A percentile compares a stretch with the other conserved stretches of the same genome.
Evolutionary conservation across 2,113 vertebrate species (phyloP).

Genomic region (Brachirus orientalis): DNA sequence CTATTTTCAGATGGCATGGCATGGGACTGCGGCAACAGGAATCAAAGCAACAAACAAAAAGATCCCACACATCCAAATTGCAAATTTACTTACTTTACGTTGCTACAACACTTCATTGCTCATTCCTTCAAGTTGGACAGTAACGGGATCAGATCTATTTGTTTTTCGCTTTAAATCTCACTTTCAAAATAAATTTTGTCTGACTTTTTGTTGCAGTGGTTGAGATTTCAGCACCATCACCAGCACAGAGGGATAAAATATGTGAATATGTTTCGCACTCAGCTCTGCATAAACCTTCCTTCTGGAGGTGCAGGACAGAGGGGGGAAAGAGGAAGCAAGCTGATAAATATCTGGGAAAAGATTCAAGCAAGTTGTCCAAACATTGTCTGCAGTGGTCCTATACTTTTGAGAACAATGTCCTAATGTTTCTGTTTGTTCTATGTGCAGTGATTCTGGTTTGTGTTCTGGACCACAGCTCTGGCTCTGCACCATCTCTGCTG

Average conservation of each 20-base stretch:
- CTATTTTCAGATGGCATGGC: no score
- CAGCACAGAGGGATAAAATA: constrained; percentile 17
- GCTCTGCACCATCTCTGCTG: constrained; percentile 15
- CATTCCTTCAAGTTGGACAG: no score
- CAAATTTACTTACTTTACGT: no score
- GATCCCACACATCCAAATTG: no score
- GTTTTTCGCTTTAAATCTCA: background rate
- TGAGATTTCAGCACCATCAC: constrained; percentile 39
- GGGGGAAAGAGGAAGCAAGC: constrained; percentile 18
- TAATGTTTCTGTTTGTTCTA: constrained; percentile 57
- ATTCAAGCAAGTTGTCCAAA: constrained; percentile 70
- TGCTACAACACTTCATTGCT: no score
- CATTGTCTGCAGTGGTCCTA: constrained; percentile 68
- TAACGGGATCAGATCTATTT: no score
- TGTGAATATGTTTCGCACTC: constrained; percentile 9
- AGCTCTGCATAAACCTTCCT: constrained; percentile 22
- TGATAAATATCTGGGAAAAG: constrained; percentile 69
- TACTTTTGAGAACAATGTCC: constrained; percentile 36
- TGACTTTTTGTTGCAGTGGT: background rate
- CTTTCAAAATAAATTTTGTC: background rate
- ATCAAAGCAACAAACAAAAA: no score
- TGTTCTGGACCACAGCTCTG: constrained; percentile 26
- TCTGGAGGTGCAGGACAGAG: constrained; percentile 22
- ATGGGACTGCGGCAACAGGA: no score
- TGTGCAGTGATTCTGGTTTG: constrained; percentile 64